A percentile compares a stretch with the other conserved stretches of the same genome.
Conservation (phyloP, 1,140 invertebrate genomes). For the Belonocnema kinseyi region DNA sequence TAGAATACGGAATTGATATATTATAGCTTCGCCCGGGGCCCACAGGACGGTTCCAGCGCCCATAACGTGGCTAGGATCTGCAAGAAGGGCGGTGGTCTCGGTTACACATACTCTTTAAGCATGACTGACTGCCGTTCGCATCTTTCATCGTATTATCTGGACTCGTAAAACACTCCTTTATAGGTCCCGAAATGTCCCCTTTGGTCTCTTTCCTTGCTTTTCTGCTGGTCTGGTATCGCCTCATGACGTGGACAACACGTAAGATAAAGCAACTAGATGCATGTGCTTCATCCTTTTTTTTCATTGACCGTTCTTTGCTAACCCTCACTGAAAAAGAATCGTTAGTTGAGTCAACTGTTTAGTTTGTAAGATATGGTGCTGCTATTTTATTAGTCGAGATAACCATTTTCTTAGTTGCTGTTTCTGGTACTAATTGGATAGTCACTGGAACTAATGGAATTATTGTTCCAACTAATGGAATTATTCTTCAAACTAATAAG, state of each 20-base stretch:
- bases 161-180: constrained; percentile 61
- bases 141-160: constrained; percentile 62
- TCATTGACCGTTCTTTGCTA: too few species aligned
- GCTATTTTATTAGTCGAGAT: too few species aligned
- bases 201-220: constrained; percentile 38
- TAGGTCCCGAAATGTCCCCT: constrained; percentile 54
- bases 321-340: too few species aligned
- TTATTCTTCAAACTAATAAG: too few species aligned
- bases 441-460: too few species aligned
- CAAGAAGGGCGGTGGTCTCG: constrained; percentile 41
- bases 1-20: constrained; percentile 66
- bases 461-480: too few species aligned
- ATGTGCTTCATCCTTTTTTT: too few species aligned
- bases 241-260: constrained; percentile 31
- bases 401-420: too few species aligned
- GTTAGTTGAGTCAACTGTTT: too few species aligned
- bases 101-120: constrained; percentile 54
- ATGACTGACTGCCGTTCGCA: constrained; percentile 55
- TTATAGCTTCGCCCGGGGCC: constrained; percentile 46
- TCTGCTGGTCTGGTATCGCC: constrained; percentile 10
- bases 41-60: constrained; percentile 25
- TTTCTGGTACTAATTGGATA: too few species aligned
- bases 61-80: constrained; percentile 34
- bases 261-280: background rate
- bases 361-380: too few species aligned